Evolutionary conservation across 2,113 vertebrate genomes (phyloP).

Genomic region (Dryoscopus gambensis): DNA sequence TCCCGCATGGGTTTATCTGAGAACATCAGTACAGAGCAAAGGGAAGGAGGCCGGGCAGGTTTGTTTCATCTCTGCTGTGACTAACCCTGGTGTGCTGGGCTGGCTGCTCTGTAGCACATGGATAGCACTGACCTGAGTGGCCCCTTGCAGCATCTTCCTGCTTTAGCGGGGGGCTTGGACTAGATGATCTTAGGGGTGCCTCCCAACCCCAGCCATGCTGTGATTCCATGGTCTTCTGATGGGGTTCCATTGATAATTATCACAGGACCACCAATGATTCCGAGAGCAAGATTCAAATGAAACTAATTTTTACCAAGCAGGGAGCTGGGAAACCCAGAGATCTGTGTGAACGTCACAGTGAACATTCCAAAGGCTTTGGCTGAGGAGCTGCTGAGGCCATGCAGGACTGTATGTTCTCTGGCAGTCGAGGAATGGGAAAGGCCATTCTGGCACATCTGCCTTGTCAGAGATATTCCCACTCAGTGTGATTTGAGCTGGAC

Average conservation of each 20-base stretch:
- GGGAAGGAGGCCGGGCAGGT: conserved; percentile 55
- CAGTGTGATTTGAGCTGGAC: neutral
- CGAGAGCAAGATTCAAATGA: neutral
- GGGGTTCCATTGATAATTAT: neutral
- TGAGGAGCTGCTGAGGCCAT: neutral
- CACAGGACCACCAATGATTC: neutral
- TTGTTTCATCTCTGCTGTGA: conserved; percentile 54
- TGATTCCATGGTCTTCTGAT: neutral
- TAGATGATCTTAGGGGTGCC: fast-evolving
- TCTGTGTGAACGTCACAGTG: neutral
- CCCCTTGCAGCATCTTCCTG: neutral
- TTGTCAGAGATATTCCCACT: neutral
- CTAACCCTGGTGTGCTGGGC: conserved; percentile 22
- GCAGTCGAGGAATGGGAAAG: neutral
- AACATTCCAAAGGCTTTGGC: neutral
- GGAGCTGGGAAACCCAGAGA: neutral
- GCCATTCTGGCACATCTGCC: neutral
- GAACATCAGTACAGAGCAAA: conserved; percentile 39
- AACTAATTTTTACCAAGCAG: neutral
- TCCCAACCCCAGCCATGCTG: fast-evolving
- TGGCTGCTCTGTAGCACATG: neutral
- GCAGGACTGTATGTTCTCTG: neutral
- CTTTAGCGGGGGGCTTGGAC: neutral
- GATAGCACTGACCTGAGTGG: neutral
- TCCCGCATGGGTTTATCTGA: conserved; percentile 30